Percentiles rank a stretch among this genome's conserved stretches.
phyloP scores from a whole-genome alignment of 2,113 vertebrate genomes.

The Ochotona princeps region DNA sequence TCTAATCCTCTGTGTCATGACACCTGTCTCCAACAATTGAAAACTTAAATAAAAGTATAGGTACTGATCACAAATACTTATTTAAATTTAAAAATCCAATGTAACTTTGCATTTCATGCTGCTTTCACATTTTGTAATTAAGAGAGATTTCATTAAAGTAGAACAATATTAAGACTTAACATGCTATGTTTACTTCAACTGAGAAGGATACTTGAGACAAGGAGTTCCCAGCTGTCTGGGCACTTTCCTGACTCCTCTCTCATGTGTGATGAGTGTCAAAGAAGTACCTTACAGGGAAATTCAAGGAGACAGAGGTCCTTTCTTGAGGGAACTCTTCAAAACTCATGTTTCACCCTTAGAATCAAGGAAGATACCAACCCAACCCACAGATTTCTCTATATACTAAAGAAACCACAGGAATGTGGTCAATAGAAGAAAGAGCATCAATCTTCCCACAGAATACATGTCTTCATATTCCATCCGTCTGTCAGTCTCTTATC shows the following conservation, averaged over 20 bases:
- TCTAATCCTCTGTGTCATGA: too few relatives aligned
- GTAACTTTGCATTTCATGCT: background rate
- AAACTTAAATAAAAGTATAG: too few relatives aligned
- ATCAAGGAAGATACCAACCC: conserved; percentile 3
- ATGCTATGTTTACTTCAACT: background rate
- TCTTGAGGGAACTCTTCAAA: background rate
- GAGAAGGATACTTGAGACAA: background rate
- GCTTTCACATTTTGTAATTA: background rate
- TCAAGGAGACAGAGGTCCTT: background rate
- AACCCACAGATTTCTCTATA: background rate
- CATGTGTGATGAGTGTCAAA: background rate
- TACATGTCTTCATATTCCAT: too few relatives aligned
- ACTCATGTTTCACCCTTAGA: background rate
- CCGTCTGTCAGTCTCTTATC: too few relatives aligned
- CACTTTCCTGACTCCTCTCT: background rate
- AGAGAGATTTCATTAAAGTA: background rate
- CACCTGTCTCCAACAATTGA: too few relatives aligned
- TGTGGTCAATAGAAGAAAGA: background rate
- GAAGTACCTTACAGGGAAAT: background rate
- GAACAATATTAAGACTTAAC: background rate
- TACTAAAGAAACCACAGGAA: accelerated
- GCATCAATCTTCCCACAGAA: too few relatives aligned
- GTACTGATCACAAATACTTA: too few relatives aligned
- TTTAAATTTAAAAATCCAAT: background rate
- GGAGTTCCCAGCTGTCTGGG: accelerated